phyloP scores from a whole-genome alignment of 2,888 invertebrate species.

The Callinectes sapidus region DNA sequence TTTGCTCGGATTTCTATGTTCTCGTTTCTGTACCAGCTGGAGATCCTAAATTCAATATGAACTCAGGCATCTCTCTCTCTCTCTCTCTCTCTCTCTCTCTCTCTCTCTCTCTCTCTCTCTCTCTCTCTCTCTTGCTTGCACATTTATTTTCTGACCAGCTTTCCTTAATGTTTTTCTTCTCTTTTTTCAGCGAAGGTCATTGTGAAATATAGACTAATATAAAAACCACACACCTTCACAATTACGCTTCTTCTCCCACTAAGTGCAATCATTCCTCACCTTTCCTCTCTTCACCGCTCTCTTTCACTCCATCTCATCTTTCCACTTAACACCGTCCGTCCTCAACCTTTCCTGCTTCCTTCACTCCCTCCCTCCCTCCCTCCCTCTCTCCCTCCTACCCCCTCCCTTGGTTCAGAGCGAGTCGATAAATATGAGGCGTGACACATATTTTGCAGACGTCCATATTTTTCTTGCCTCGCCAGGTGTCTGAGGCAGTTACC shows the following conservation, averaged over 20 bases:
- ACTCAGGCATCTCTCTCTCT: neutral
- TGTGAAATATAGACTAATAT: neutral
- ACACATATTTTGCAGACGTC: neutral
- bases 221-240: neutral
- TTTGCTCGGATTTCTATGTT: neutral
- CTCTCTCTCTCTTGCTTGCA: neutral
- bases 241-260: neutral
- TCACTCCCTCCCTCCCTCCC: neutral
- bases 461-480: neutral
- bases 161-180: neutral
- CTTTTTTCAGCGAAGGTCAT: neutral
- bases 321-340: neutral
- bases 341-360: neutral
- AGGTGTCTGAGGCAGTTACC: neutral
- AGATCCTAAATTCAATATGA: neutral
- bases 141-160: neutral
- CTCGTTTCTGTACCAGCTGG: neutral
- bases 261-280: neutral
- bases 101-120: no score
- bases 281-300: neutral
- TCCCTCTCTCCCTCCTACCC: conserved; percentile 14
- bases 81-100: no score
- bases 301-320: neutral
- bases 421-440: conserved; percentile 9
- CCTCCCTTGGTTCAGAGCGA: conserved; percentile 21